Evolutionary conservation across 2,797 vertebrate species (phyloP), one percentile per base, ranked within the genome.

Genomic region (Xerus rutilus): DNA sequence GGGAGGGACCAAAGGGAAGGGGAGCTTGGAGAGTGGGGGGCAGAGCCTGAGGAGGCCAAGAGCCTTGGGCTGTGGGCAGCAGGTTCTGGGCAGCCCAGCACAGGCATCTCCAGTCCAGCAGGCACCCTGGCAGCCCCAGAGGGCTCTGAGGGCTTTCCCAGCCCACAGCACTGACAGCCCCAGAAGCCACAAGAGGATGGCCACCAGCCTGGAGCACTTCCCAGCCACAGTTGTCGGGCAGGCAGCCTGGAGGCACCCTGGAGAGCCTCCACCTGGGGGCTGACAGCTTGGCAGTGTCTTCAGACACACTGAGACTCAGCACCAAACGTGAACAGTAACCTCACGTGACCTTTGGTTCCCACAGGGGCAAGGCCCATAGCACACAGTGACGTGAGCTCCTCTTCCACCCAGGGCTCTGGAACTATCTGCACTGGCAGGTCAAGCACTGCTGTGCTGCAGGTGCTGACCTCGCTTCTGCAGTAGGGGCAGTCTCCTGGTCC

Each of bases 351-450:
- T 13, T 21, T 54, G 64, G 45, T 10, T 78, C 90, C 95, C 47
- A 72, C 69, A 82, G 28, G 82, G 13, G 86, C 32, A 2, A 43
- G 83, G 92, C 64, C 17, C 28, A n/a, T 52, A 57, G 57, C 79
- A 92, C 43, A 45, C 52, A 54, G 91, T 72, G 12, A 74, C 1
- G 8, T 0, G 30, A 93, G 92, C 43, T 84, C 74, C 67, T 89
- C 94, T 92, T 82, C 93, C 30, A 45, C 8, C 83, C 92, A 52
- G 62, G 96, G 96, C 86, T 86, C 88, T 52, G 49, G 88, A 1
- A 89, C 0, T 59, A n/a, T 0, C 2, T 88, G 49, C 86, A n/a
- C 95, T 77, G 3, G 84, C 49, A 76, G 95, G 76, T 47, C 3
- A 9, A 9, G 85, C 18, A 79, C 52, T 1, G 54, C 81, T 13